phyloP scores from a whole-genome alignment of 64 coral and sea anemone species.

The Actinia equina region DNA sequence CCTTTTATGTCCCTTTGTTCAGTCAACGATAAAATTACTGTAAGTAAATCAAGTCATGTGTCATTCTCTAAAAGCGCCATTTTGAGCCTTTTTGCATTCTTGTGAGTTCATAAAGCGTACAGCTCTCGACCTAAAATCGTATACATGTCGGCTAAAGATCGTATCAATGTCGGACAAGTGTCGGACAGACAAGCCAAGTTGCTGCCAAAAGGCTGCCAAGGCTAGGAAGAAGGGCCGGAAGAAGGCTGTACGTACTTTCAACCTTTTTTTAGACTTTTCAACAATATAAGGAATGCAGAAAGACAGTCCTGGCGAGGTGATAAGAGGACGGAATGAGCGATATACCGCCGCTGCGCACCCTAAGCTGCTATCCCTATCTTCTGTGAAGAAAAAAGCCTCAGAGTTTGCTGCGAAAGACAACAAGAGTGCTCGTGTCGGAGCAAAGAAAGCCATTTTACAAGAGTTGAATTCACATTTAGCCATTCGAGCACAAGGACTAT shows the following conservation, averaged over 20 bases:
- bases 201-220: not conserved
- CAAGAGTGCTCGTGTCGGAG: constrained; percentile 51
- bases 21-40: constrained; percentile 4
- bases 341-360: constrained; percentile 37
- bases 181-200: not conserved
- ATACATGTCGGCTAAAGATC: too few species aligned
- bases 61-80: not conserved
- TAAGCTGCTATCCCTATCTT: constrained; percentile 35
- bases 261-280: not conserved
- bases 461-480: constrained; percentile 40
- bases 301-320: constrained; percentile 24
- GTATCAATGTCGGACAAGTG: too few species aligned
- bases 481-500: constrained; percentile 35
- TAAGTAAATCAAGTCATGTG: not conserved
- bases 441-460: constrained; percentile 52
- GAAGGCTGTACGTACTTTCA: not conserved
- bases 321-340: constrained; percentile 33
- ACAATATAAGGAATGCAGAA: constrained; percentile 31
- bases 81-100: not conserved
- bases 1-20: constrained; percentile 2
- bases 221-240: not conserved
- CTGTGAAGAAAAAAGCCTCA: constrained; percentile 43
- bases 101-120: too few species aligned
- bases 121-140: too few species aligned
- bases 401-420: constrained; percentile 56